A percentile compares a stretch with the other conserved stretches of the same genome.
phyloP scores from a whole-genome alignment of 2,888 invertebrate species.

The Dorcus hopei region DNA sequence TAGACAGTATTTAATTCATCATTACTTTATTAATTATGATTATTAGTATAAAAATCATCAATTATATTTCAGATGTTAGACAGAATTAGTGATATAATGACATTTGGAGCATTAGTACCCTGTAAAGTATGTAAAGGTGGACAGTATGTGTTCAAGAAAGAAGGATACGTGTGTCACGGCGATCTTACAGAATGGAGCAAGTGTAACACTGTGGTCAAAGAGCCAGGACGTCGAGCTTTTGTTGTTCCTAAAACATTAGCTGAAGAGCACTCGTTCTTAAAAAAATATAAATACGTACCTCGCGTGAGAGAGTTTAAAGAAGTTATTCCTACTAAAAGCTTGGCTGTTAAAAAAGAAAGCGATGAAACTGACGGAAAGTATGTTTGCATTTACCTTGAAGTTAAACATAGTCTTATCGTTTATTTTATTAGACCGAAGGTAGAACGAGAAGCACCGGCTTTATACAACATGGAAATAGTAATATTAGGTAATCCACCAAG shows the following conservation, averaged over 20 bases:
- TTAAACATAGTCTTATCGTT: neutral
- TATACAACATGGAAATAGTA: constrained; percentile 77
- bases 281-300: constrained; percentile 59
- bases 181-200: constrained; percentile 85
- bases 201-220: constrained; percentile 69
- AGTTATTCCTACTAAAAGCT: constrained; percentile 52
- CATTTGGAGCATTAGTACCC: constrained; percentile 77
- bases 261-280: constrained; percentile 56
- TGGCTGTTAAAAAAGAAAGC: constrained; percentile 38
- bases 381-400: constrained; percentile 20
- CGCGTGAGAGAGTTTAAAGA: constrained; percentile 58
- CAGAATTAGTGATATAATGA: constrained; percentile 76
- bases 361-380: constrained; percentile 37
- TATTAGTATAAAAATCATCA: too few species aligned
- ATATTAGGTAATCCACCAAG: constrained; percentile 57
- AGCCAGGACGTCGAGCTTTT: constrained; percentile 71
- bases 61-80: constrained; percentile 65
- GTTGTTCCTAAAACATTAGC: constrained; percentile 63
- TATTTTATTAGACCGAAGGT: constrained; percentile 57
- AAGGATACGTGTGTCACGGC: constrained; percentile 77
- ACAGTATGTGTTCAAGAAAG: constrained; percentile 65
- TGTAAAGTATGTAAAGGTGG: constrained; percentile 79
- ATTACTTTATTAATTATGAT: too few species aligned
- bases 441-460: constrained; percentile 61
- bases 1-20: neutral